Evolutionary conservation across 2,888 invertebrate species (phyloP).

Genomic region (Drosophila anceps): DNA sequence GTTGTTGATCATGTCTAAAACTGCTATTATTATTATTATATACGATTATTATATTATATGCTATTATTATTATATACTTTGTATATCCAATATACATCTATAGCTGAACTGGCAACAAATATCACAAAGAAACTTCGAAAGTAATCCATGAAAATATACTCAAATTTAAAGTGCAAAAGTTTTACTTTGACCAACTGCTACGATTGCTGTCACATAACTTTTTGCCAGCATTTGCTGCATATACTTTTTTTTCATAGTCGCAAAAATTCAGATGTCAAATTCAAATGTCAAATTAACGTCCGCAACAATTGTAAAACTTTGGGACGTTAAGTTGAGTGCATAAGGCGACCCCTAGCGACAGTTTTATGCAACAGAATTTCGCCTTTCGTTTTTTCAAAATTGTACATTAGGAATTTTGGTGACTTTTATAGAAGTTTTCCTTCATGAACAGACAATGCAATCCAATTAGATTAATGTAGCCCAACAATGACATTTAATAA

Average conservation of each 20-base stretch:
- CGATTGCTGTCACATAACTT: slow-evolving; percentile 52
- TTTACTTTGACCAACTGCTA: slow-evolving; percentile 41
- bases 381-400: too few relatives aligned
- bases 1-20: too few relatives aligned
- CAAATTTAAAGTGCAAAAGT: slow-evolving; percentile 35
- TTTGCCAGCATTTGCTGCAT: slow-evolving; percentile 19
- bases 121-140: neutral
- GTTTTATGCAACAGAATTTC: slow-evolving; percentile 20
- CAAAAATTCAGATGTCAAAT: slow-evolving; percentile 50
- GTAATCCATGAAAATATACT: slow-evolving; percentile 17
- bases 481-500: slow-evolving; percentile 63
- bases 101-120: neutral
- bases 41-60: too few relatives aligned
- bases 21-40: too few relatives aligned
- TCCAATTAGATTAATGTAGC: slow-evolving; percentile 74
- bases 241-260: slow-evolving; percentile 14
- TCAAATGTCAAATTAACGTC: slow-evolving; percentile 70
- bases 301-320: slow-evolving; percentile 56
- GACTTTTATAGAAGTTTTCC: neutral
- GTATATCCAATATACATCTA: neutral
- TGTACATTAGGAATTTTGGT: neutral
- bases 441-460: slow-evolving; percentile 32
- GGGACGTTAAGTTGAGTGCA: slow-evolving; percentile 31
- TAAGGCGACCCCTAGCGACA: slow-evolving; percentile 43
- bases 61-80: neutral